Evolutionary conservation across 2,113 vertebrate genomes (phyloP).

Genomic region (Atractosteus spatula): DNA sequence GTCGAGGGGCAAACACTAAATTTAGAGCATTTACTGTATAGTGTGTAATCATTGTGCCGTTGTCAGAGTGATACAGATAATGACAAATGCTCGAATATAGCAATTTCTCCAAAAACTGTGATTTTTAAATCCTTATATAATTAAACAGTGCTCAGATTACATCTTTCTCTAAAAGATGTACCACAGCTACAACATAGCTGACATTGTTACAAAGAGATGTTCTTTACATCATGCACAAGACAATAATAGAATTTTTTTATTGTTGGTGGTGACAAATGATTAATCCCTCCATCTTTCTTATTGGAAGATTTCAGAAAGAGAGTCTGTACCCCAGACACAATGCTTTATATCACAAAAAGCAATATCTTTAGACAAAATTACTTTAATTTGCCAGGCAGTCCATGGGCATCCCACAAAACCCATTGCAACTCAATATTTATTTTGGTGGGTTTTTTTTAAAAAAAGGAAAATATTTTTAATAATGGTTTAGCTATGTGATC

Average conservation of each 20-base stretch:
- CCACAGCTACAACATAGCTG: background rate
- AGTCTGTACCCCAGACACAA: too few species aligned
- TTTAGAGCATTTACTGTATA: constrained; percentile 1
- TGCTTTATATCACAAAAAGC: too few species aligned
- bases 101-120: constrained; percentile 5
- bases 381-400: too few species aligned
- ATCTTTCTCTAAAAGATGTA: background rate
- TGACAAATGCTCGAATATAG: background rate
- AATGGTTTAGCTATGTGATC: too few species aligned
- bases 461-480: background rate
- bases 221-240: too few species aligned
- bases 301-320: too few species aligned
- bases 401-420: background rate
- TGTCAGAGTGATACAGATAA: constrained; percentile 4
- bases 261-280: too few species aligned
- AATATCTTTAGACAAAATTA: too few species aligned
- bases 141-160: background rate
- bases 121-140: constrained; percentile 1
- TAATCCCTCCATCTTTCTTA: too few species aligned
- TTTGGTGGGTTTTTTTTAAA: background rate
- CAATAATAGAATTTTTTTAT: too few species aligned
- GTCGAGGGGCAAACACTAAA: constrained; percentile 18
- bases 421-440: background rate
- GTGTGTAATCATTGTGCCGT: background rate
- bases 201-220: background rate